phyloP scores from a whole-genome alignment of 2,888 invertebrate species.

The Pinctada fucata region DNA sequence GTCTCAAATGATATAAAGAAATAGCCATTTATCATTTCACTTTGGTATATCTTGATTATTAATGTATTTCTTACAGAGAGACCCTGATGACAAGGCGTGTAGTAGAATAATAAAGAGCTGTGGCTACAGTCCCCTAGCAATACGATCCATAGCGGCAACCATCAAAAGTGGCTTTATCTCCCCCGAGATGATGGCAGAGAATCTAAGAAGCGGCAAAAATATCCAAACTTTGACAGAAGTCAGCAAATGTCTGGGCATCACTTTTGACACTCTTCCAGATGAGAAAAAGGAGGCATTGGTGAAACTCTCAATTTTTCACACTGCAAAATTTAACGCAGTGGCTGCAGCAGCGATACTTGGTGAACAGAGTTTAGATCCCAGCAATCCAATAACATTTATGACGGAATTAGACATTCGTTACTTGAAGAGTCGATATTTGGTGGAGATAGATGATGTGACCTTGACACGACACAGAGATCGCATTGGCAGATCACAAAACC shows the following conservation, averaged over 20 bases:
- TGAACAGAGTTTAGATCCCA: conserved; percentile 3
- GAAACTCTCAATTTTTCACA: conserved; percentile 30
- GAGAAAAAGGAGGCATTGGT: conserved; percentile 10
- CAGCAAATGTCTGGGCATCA: conserved; percentile 29
- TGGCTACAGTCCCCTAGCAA: conserved; percentile 37
- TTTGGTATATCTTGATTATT: background rate
- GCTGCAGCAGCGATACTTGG: conserved; percentile 28
- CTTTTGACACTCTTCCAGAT: conserved; percentile 27
- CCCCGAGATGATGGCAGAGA: conserved; percentile 17
- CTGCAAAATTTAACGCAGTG: conserved; percentile 24
- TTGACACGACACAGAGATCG: background rate
- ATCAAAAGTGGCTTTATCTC: conserved; percentile 26
- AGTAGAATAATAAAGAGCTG: conserved; percentile 27
- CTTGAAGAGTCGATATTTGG: conserved; percentile 36
- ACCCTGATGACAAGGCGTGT: background rate
- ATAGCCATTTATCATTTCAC: too few species aligned
- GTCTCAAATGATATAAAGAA: too few species aligned
- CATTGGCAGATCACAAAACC: background rate
- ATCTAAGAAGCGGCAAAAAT: conserved; percentile 14
- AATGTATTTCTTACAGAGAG: background rate
- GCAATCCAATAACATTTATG: background rate
- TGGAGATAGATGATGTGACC: conserved; percentile 26
- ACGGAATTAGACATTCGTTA: conserved; percentile 27
- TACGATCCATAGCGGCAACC: conserved; percentile 27
- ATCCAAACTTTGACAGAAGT: conserved; percentile 15